Evolutionary conservation across 2,888 invertebrate species (phyloP), one percentile per base, ranked within the genome.

Genomic region (Acanthoscelides obtectus): DNA sequence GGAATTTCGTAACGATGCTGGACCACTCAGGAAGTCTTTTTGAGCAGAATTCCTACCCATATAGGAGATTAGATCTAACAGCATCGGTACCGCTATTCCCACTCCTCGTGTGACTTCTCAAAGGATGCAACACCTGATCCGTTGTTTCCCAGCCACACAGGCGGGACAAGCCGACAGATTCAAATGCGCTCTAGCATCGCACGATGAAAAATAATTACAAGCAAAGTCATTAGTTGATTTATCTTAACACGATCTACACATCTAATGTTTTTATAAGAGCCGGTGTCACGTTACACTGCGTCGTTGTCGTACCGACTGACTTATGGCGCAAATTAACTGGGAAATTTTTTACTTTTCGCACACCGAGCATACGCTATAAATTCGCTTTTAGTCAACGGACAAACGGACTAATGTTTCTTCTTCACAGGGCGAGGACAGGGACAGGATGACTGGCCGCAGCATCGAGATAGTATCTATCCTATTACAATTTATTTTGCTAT

Each of bases 191-290:
- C 17, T n/a, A n/a, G n/a, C n/a, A n/a, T 12, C 45, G 45, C 45
- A 12, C 45, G 45, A 45, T 45, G 45, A 45, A 45, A 45, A 45
- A 45, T 45, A 74, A 76, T 75, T 76, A 76, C 76, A 71, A 69
- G 75, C 70, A 77, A 69, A 74, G 72, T 76, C 75, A 75, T 77
- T 77, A 75, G 74, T 75, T 77, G 74, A 76, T 75, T 75, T 76
- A 77, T 76, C 75, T 74, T 67, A 71, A 73, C 74, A 75, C 72
- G 72, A 73, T 75, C 73, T 74, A 71, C 72, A 74, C 75, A 76
- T 77, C 74, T 75, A 74, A 74, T 75, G 75, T 77, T 74, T 77
- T 76, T 76, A 73, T 75, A 76, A 74, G 72, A 72, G 70, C 73
- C 64, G 72, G 78, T 75, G 76, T 77, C 76, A 72, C 70, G 73